These are phyloP conservation scores for Chinchilla lanigera DNA, from an alignment of 2,113 vertebrate genomes.

Conservation along the genomic window DNA sequence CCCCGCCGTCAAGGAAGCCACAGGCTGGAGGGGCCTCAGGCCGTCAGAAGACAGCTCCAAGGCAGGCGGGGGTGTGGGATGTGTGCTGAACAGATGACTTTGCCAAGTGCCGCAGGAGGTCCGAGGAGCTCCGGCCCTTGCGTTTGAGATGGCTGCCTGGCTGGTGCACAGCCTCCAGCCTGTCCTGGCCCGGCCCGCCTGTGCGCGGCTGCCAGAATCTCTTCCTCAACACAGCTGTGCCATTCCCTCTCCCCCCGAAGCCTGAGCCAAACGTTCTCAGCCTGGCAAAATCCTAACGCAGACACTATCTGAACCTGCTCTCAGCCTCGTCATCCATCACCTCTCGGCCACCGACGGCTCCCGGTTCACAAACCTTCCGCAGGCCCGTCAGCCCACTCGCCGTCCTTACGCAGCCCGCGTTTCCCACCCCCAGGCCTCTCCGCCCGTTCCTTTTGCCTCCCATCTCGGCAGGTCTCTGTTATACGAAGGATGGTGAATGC, in stretches of 20 bases:
- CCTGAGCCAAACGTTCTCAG: not conserved
- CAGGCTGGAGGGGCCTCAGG: conserved; percentile 7
- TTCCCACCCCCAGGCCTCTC: not conserved
- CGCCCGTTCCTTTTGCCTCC: not conserved
- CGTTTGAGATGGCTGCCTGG: not conserved
- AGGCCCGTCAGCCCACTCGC: not conserved
- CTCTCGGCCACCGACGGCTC: not conserved
- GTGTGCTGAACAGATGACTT: conserved; percentile 60
- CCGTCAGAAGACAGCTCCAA: conserved; percentile 42
- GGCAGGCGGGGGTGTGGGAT: not conserved
- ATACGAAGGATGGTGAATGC: not conserved
- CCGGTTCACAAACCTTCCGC: not conserved
- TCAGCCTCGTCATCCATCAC: not conserved
- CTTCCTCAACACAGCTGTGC: conserved; percentile 2
- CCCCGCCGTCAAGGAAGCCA: conserved; percentile 62
- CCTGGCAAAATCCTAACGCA: not conserved
- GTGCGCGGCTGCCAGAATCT: not conserved
- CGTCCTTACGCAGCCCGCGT: not conserved
- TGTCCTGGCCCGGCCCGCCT: not conserved
- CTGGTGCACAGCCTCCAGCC: not conserved
- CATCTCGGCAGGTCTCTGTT: not conserved
- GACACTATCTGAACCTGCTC: not conserved
- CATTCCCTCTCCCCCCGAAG: not conserved
- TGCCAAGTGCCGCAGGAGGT: conserved; percentile 42
- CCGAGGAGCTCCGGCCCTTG: not conserved